phyloP scores from a whole-genome alignment of 1,140 invertebrate species.

The Nymphalis io region DNA sequence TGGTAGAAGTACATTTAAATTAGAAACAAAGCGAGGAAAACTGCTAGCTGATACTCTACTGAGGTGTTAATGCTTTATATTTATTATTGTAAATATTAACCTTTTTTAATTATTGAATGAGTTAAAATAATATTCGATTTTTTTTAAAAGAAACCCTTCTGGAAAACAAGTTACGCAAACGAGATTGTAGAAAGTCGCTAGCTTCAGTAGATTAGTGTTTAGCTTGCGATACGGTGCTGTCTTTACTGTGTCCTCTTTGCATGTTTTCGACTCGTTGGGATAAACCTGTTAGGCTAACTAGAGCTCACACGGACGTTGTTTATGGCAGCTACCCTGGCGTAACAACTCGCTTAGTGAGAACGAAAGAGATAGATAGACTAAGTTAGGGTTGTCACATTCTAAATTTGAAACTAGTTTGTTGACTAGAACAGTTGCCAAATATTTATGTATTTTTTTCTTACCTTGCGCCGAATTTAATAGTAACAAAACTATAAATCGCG shows the following conservation, averaged over 20 bases:
- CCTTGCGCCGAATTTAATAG: too few species aligned
- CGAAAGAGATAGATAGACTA: slow-evolving; percentile 10
- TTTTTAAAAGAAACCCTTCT: not conserved
- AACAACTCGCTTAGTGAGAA: slow-evolving; percentile 46
- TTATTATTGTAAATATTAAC: not conserved
- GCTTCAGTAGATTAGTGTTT: slow-evolving; percentile 44
- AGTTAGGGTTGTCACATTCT: not conserved
- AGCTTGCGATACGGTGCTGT: slow-evolving; percentile 42
- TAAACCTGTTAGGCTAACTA: slow-evolving; percentile 67
- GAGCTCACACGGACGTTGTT: slow-evolving; percentile 58
- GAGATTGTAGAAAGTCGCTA: slow-evolving; percentile 30
- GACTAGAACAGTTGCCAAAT: too few species aligned
- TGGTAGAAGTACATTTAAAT: too few species aligned
- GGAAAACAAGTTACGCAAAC: slow-evolving; percentile 25
- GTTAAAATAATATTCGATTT: too few species aligned
- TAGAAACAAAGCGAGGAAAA: too few species aligned
- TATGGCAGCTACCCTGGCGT: slow-evolving; percentile 51
- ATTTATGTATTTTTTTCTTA: too few species aligned
- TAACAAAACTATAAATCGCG: too few species aligned
- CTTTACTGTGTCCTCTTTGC: slow-evolving; percentile 45
- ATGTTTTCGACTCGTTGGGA: slow-evolving; percentile 54
- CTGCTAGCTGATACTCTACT: too few species aligned
- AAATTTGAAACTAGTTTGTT: not conserved
- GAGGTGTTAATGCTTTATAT: too few species aligned
- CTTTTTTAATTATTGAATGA: too few species aligned